Evolutionary conservation across 30 jellyfish, hydroid and myxozoan genomes (phyloP), one percentile per base, ranked within the genome.

Genomic region (Catostylus mosaicus): DNA sequence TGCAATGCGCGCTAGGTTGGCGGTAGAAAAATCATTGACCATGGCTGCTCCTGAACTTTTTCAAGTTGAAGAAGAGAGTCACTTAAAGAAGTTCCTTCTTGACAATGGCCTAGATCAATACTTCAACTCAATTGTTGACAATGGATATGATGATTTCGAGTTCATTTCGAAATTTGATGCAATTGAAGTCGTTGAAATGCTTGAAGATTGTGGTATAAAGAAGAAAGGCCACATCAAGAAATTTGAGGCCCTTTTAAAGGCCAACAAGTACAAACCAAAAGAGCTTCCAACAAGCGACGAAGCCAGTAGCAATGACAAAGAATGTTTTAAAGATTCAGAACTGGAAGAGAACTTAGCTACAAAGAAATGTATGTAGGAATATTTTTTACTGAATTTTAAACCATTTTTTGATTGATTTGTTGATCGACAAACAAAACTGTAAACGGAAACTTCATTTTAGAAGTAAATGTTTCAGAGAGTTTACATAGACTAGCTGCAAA

Each of bases 111-210:
- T 56, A 8, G 69, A 56, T 4, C 24, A 56, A 9, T 56, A 56
- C 19, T 56, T 56, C 26, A 22, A 56, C 20, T 4, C 20, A 8
- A 4, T 56, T n/a, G 9, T 56, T 4, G 69, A 56, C 10, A 56
- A 56, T 56, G 69, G 69, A 56, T 56, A 56, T 56, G 69, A 56
- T 56, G 69, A 56, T 22, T 26, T 56, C 7, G 69, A 56, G 33
- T 56, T 56, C 19, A 4, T 56, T 8, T 4, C 10, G 9, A 56
- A 56, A 22, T 4, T 56, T 8, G 69, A 56, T 56, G 69, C 7
- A 56, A 56, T 8, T 56, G 69, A 56, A 4, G 26, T 56, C 7
- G 7, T 56, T 8, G 69, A 56, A 22, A 56, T 56, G 26, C 19
- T 56, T 8, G 20, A 56, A 56, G 69, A 56, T 7, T 56, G 69